Percentiles rank a stretch among this genome's conserved stretches.
phyloP scores from a whole-genome alignment of 2,797 vertebrate genomes.

The Lindbergichthys nudifrons region DNA sequence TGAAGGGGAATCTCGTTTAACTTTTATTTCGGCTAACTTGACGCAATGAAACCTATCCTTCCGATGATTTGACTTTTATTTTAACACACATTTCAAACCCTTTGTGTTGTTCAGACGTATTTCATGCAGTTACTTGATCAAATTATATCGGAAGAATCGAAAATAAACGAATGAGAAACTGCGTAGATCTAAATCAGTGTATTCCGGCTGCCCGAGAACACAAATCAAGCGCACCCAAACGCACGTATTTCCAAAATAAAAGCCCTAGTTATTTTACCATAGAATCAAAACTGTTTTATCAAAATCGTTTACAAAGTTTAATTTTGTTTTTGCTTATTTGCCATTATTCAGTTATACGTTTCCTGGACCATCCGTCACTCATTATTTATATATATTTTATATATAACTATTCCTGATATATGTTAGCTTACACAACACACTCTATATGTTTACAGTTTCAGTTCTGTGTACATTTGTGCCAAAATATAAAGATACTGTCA shows the following conservation, averaged over 20 bases:
- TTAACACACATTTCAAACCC: fast-evolving
- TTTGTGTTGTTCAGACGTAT: neutral
- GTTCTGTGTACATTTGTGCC: no score
- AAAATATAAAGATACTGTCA: no score
- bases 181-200: neutral
- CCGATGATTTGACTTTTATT: neutral
- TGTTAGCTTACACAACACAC: no score
- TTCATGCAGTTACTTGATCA: fast-evolving
- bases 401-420: no score
- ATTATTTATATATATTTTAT: no score
- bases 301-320: neutral
- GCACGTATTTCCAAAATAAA: conserved; percentile 21
- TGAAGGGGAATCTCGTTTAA: neutral
- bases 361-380: neutral
- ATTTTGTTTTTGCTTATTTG: no score
- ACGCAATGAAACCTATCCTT: neutral
- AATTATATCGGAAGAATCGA: fast-evolving
- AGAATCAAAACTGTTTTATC: neutral
- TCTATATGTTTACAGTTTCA: no score
- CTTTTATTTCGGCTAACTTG: neutral
- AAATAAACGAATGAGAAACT: neutral
- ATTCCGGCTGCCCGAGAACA: fast-evolving
- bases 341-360: neutral
- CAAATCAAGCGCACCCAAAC: conserved; percentile 17
- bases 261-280: neutral